Evolutionary conservation across 2,113 vertebrate genomes (phyloP).

Genomic region (Vidua macroura): DNA sequence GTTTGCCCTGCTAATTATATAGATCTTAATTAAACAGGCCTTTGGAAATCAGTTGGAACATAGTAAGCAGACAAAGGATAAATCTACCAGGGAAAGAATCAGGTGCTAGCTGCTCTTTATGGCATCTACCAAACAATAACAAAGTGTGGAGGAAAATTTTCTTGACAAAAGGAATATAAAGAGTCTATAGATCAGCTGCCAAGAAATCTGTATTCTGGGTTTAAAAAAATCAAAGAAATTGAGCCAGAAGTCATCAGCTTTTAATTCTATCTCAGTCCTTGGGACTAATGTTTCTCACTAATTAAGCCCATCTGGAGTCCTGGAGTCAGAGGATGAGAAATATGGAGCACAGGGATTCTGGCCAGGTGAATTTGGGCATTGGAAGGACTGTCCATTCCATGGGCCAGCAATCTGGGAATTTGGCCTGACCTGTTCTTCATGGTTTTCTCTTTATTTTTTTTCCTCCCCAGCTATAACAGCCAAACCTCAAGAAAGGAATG

Average conservation of each 20-base stretch:
- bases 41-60: not conserved
- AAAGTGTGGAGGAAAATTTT: not conserved
- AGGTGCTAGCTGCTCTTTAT: not conserved
- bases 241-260: not conserved
- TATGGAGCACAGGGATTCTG: not conserved
- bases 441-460: not conserved
- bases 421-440: not conserved
- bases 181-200: not conserved
- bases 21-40: not conserved
- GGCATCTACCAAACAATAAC: not conserved
- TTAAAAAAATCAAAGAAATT: not conserved
- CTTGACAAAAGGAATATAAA: not conserved
- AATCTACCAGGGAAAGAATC: not conserved
- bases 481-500: not conserved
- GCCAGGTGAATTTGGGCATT: not conserved
- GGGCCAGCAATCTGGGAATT: not conserved
- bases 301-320: conserved; percentile 5
- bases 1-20: not conserved
- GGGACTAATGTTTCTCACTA: not conserved
- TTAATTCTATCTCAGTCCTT: not conserved
- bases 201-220: not conserved
- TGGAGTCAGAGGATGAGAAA: not conserved
- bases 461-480: rapidly evolving
- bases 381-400: not conserved
- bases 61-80: not conserved